Conservation (phyloP, 1,140 invertebrate species). For the Caenorhabditis briggsae region DNA sequence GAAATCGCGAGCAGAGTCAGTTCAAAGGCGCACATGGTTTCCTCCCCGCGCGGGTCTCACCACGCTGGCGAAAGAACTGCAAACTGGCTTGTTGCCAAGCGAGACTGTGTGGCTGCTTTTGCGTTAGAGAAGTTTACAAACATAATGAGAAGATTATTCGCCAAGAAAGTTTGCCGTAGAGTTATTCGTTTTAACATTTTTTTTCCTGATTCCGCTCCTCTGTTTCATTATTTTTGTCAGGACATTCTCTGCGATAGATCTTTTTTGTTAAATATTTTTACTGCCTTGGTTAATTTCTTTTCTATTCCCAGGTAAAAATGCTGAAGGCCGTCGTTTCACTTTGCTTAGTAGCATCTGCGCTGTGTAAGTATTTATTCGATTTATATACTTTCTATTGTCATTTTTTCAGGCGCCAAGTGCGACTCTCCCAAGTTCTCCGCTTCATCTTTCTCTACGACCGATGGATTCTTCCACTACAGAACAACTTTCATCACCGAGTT, state of each 20-base stretch:
- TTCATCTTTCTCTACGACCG: conserved; percentile 79
- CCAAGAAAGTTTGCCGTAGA: background rate
- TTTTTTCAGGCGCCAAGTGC: conserved; percentile 78
- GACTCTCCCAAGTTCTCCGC: conserved; percentile 78
- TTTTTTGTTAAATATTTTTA: too few relatives aligned
- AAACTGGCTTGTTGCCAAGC: conserved; percentile 42
- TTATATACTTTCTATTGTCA: background rate
- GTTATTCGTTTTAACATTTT: too few relatives aligned
- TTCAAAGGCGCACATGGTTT: conserved; percentile 24
- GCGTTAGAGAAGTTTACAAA: background rate
- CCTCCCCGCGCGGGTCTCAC: background rate
- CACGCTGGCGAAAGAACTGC: background rate
- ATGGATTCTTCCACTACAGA: conserved; percentile 79
- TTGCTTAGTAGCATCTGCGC: background rate
- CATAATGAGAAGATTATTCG: background rate
- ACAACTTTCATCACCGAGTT: conserved; percentile 80
- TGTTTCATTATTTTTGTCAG: too few relatives aligned
- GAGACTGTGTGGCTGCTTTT: conserved; percentile 17
- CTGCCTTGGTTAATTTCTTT: too few relatives aligned
- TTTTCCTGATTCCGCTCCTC: too few relatives aligned
- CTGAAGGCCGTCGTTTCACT: conserved; percentile 44
- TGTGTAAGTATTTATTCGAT: conserved; percentile 33
- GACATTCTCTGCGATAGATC: too few relatives aligned
- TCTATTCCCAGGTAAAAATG: conserved; percentile 31
- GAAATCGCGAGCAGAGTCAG: background rate